Conservation (phyloP, 2,797 vertebrate species). For the Anguilla obscura region DNA sequence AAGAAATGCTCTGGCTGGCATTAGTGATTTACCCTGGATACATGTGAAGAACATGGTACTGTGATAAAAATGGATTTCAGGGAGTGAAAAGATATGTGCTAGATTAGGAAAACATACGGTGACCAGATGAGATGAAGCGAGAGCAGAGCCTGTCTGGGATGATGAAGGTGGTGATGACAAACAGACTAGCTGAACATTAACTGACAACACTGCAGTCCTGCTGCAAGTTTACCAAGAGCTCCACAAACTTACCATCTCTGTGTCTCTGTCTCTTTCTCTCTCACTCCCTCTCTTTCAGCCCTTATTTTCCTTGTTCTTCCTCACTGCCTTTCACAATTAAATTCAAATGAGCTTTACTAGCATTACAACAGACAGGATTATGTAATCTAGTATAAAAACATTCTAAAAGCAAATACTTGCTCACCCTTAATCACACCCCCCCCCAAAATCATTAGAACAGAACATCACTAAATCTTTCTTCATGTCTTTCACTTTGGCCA, state of each 20-base stretch:
- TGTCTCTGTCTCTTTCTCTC: not conserved
- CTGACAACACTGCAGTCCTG: not conserved
- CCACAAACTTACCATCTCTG: not conserved
- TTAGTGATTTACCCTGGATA: not conserved
- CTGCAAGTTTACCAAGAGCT: constrained; percentile 17
- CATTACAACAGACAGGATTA: not conserved
- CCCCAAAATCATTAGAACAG: not conserved
- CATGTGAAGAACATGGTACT: not conserved
- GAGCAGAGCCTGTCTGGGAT: not conserved
- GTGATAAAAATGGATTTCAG: not conserved
- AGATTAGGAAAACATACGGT: constrained; percentile 20
- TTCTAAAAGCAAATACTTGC: not conserved
- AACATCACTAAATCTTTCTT: not conserved
- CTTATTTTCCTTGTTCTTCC: not conserved
- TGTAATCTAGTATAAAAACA: not conserved
- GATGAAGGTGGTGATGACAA: constrained; percentile 19
- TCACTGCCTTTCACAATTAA: not conserved
- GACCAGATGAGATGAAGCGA: constrained; percentile 19
- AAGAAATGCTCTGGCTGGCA: not conserved
- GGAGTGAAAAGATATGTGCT: not conserved
- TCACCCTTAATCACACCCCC: not conserved
- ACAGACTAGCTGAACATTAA: constrained; percentile 11
- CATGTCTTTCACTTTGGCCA: not conserved
- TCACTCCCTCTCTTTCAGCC: not conserved
- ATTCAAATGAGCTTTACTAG: not conserved